These are phyloP conservation scores for Enteromius fasciolatus DNA, from an alignment of 2,797 vertebrate genomes.

Conservation along the genomic window DNA sequence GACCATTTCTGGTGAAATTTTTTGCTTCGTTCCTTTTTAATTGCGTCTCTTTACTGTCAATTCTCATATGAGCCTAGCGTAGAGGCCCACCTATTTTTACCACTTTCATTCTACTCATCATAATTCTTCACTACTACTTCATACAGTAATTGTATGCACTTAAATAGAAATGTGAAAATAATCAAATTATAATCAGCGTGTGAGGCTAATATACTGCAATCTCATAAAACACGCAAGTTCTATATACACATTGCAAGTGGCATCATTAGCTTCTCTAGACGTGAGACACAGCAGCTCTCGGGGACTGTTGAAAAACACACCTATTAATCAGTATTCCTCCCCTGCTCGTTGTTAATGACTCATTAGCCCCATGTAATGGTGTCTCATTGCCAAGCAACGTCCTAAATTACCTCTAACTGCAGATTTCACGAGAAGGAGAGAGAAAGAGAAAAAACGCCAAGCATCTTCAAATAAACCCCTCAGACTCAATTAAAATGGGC, in stretches of 20 bases:
- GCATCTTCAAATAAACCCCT: constrained; percentile 67
- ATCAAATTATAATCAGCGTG: constrained; percentile 35
- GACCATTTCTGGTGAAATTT: background rate
- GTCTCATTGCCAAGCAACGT: constrained; percentile 71
- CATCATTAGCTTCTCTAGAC: constrained; percentile 62
- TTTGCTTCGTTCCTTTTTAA: constrained; percentile 8
- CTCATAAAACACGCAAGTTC: constrained; percentile 44
- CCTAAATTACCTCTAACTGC: constrained; percentile 75
- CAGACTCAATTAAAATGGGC: constrained; percentile 70
- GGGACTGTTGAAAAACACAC: constrained; percentile 71
- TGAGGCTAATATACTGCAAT: constrained; percentile 27
- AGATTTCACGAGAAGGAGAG: constrained; percentile 66
- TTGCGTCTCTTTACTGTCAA: background rate
- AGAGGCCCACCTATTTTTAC: background rate
- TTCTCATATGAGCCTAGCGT: background rate
- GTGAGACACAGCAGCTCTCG: constrained; percentile 57
- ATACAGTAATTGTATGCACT: constrained; percentile 30
- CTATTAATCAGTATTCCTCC: constrained; percentile 76
- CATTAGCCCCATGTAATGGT: constrained; percentile 76
- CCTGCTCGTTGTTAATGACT: constrained; percentile 73
- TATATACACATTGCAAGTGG: constrained; percentile 49
- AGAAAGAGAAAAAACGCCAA: constrained; percentile 43
- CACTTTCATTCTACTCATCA: background rate
- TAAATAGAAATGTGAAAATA: constrained; percentile 38
- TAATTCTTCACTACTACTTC: constrained; percentile 28